Conservation (phyloP, 2,888 invertebrate species). For the Bibio marci region DNA sequence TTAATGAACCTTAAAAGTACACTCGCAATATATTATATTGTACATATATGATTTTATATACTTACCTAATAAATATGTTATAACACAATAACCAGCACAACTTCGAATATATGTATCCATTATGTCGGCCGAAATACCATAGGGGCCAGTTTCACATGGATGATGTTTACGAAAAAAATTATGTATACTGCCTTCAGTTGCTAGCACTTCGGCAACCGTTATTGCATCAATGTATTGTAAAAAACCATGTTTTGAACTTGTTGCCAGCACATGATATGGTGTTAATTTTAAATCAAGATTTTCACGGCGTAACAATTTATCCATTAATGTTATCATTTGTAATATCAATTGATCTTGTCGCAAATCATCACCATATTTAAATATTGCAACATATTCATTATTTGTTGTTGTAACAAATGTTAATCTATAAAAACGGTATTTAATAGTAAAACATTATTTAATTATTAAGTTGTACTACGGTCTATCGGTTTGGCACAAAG, state of each 20-base stretch:
- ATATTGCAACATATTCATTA: slow-evolving; percentile 83
- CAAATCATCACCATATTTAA: slow-evolving; percentile 95
- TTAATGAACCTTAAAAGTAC: too few species aligned
- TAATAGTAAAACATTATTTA: not conserved
- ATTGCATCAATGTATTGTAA: slow-evolving; percentile 89
- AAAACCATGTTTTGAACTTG: slow-evolving; percentile 90
- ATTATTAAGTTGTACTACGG: not conserved
- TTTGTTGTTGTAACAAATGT: slow-evolving; percentile 65
- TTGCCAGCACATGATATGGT: slow-evolving; percentile 89
- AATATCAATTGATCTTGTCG: slow-evolving; percentile 94
- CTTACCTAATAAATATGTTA: slow-evolving; percentile 77
- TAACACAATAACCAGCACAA: slow-evolving; percentile 95
- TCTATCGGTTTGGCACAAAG: too few species aligned
- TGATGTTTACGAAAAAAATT: slow-evolving; percentile 85
- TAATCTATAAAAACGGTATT: slow-evolving; percentile 33
- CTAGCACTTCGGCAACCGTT: slow-evolving; percentile 81
- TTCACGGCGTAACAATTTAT: slow-evolving; percentile 80
- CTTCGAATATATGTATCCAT: slow-evolving; percentile 96
- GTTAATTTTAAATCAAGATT: slow-evolving; percentile 93
- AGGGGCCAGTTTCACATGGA: slow-evolving; percentile 73
- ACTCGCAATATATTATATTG: too few species aligned
- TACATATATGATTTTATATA: slow-evolving; percentile 6
- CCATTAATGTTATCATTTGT: slow-evolving; percentile 98
- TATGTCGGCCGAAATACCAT: slow-evolving; percentile 80
- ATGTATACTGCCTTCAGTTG: slow-evolving; percentile 74